These are phyloP conservation scores for Tachysurus vachellii DNA, from an alignment of 2,113 vertebrate genomes.

Conservation along the genomic window DNA sequence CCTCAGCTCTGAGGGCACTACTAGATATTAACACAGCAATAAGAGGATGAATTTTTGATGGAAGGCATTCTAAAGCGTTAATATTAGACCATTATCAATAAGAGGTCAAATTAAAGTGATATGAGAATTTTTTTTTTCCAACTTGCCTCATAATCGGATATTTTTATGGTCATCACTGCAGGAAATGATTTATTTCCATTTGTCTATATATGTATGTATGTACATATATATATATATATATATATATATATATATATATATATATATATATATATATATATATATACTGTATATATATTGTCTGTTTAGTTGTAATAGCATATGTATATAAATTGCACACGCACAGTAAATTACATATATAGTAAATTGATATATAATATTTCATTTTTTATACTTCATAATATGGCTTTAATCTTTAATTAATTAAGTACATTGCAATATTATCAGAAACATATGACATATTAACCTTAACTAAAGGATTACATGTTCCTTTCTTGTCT, in stretches of 20 bases:
- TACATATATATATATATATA: background rate
- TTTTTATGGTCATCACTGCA: slow-evolving; percentile 20
- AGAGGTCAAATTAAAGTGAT: slow-evolving; percentile 58
- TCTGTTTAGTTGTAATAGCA: background rate
- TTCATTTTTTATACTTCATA: background rate
- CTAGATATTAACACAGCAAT: slow-evolving; percentile 74
- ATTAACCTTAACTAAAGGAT: background rate
- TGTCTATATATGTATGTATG: too few species aligned
- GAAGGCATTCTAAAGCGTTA: slow-evolving; percentile 64
- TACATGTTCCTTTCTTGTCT: background rate
- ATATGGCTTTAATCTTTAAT: background rate
- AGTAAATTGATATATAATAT: background rate
- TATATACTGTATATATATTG: background rate
- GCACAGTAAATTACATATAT: background rate
- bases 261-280: too few species aligned
- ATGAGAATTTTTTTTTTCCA: slow-evolving; percentile 50
- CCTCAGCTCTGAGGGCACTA: slow-evolving; percentile 55
- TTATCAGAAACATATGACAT: background rate
- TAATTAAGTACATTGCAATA: too few species aligned
- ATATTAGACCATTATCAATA: slow-evolving; percentile 67
- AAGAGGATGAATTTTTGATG: slow-evolving; percentile 76
- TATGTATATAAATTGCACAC: background rate
- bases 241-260: too few species aligned
- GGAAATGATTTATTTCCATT: slow-evolving; percentile 20
- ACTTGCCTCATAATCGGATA: slow-evolving; percentile 21